Evolutionary conservation across 1,140 invertebrate genomes (phyloP).

Genomic region (Drosophila nebulosa): DNA sequence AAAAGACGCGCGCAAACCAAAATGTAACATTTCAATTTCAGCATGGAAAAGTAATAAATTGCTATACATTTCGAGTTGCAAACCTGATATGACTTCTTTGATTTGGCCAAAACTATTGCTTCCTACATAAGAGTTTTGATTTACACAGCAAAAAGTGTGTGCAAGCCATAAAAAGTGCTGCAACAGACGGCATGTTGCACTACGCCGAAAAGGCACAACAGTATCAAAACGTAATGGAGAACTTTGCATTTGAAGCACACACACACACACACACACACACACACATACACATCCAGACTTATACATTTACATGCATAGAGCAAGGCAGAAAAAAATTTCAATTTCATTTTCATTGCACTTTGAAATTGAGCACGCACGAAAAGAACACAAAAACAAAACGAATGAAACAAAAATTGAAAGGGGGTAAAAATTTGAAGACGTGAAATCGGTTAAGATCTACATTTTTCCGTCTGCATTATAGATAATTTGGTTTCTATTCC

Average conservation of each 20-base stretch:
- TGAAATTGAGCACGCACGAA: slow-evolving; percentile 48
- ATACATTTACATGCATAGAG: background rate
- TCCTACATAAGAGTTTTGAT: slow-evolving; percentile 22
- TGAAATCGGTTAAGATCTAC: slow-evolving; percentile 18
- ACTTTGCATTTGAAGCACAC: background rate
- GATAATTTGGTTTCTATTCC: slow-evolving; percentile 53
- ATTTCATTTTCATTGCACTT: slow-evolving; percentile 59
- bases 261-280: background rate
- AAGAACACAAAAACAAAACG: background rate
- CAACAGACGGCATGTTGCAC: slow-evolving; percentile 19
- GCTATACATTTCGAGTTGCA: background rate
- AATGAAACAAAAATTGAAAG: slow-evolving; percentile 16
- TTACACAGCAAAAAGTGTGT: slow-evolving; percentile 15
- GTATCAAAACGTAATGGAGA: slow-evolving; percentile 19
- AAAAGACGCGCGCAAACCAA: no score
- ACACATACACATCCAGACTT: background rate
- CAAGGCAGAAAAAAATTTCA: slow-evolving; percentile 32
- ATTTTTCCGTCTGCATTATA: slow-evolving; percentile 39
- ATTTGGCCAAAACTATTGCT: no score
- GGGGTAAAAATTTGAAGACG: background rate
- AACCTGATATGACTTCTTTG: no score
- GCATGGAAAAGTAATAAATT: background rate
- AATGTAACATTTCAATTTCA: background rate
- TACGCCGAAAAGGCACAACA: slow-evolving; percentile 29
- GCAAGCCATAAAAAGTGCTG: slow-evolving; percentile 38